phyloP scores from a whole-genome alignment of 53 echinoderm and acorn worm species.

The Actinopyga echinites region DNA sequence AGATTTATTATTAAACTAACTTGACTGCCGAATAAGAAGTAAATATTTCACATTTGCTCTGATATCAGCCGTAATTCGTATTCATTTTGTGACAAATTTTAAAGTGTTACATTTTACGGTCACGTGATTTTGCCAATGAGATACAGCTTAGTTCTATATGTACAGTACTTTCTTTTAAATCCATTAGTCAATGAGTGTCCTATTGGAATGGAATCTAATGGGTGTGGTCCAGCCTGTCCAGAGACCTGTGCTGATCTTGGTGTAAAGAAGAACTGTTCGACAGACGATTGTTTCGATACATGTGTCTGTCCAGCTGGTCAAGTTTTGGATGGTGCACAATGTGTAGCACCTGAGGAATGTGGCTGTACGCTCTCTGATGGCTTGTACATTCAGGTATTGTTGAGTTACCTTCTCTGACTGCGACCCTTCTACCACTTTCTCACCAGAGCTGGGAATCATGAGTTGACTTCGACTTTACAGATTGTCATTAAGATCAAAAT shows the following conservation, averaged over 20 bases:
- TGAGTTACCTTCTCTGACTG: background rate
- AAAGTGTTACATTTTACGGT: too few species aligned
- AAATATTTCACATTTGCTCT: too few species aligned
- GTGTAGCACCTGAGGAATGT: background rate
- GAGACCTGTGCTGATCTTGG: conserved; percentile 25
- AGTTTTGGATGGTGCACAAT: conserved; percentile 25
- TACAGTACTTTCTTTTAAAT: background rate
- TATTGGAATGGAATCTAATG: background rate
- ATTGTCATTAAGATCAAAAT: too few species aligned
- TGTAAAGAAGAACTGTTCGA: background rate
- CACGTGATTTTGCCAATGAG: too few species aligned
- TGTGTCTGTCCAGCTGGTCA: conserved; percentile 37
- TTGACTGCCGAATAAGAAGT: too few species aligned
- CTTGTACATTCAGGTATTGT: background rate
- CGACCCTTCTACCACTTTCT: background rate
- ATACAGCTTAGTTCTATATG: too few species aligned
- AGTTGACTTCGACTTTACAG: background rate
- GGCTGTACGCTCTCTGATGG: conserved; percentile 21
- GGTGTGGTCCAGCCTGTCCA: conserved; percentile 42
- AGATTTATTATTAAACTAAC: too few species aligned
- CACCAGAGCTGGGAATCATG: background rate
- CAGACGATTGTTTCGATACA: conserved; percentile 6
- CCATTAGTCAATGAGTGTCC: conserved; percentile 29
- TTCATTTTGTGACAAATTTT: too few species aligned
- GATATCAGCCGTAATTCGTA: too few species aligned